Percentiles rank a stretch among this genome's conserved stretches.
Evolutionary conservation across 2,797 vertebrate species (phyloP).

Genomic region (Esox lucius): DNA sequence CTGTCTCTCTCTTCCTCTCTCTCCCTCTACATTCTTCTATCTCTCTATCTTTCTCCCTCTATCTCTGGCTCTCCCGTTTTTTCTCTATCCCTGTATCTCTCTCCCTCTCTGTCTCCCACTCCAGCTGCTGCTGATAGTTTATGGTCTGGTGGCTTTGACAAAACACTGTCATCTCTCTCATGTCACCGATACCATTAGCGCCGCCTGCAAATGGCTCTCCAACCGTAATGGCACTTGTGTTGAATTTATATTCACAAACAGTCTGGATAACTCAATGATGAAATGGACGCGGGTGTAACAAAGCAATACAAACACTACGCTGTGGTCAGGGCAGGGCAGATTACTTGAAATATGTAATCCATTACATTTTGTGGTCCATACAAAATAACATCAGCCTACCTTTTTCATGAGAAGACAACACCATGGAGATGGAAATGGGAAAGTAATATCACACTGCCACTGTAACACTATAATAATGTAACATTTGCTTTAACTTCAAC

Average conservation of each 20-base stretch:
- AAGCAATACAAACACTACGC: neutral
- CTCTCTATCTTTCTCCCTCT: no score
- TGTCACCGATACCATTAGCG: neutral
- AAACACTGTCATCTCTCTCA: neutral
- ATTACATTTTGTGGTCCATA: neutral
- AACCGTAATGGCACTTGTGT: neutral
- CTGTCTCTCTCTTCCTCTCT: no score
- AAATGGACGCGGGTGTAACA: neutral
- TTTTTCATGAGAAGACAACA: neutral
- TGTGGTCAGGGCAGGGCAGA: neutral
- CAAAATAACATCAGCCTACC: neutral
- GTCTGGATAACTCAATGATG: conserved; percentile 1
- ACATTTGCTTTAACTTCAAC: neutral
- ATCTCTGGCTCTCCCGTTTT: no score
- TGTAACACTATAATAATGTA: neutral
- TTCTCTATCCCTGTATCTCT: neutral
- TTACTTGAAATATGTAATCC: no score
- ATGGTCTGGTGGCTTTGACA: neutral
- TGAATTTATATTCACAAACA: conserved; percentile 3
- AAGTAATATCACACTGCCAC: neutral
- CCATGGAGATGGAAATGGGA: neutral
- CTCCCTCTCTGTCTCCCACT: neutral
- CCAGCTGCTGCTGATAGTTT: neutral
- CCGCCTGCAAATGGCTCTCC: neutral
- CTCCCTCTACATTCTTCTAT: no score